phyloP scores from a whole-genome alignment of 2,113 vertebrate genomes.

The Neogale vison region DNA sequence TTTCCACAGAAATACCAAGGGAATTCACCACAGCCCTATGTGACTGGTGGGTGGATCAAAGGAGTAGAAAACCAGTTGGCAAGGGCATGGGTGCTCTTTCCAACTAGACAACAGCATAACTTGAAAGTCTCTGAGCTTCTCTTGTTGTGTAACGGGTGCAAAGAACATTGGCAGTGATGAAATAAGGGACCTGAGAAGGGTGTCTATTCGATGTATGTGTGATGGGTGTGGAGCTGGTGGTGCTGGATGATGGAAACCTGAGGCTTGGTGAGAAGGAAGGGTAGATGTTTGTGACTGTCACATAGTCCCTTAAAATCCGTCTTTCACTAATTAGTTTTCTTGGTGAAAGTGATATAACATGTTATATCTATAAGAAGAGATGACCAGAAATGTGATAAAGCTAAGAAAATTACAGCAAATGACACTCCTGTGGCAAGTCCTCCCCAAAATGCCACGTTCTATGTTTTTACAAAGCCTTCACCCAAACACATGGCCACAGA shows the following conservation, averaged over 20 bases:
- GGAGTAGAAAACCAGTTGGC: not conserved
- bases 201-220: not conserved
- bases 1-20: not conserved
- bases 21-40: not conserved
- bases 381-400: not conserved
- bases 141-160: not conserved
- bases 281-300: not conserved
- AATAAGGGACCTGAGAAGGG: not conserved
- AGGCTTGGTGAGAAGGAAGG: not conserved
- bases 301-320: not conserved
- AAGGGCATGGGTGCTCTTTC: not conserved
- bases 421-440: not conserved
- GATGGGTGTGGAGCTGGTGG: no score
- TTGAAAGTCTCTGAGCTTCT: not conserved
- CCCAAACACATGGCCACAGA: not conserved
- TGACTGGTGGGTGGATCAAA: not conserved
- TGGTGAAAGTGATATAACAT: not conserved
- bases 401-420: not conserved
- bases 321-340: not conserved
- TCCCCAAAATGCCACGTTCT: not conserved
- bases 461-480: conserved; percentile 4
- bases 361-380: conserved; percentile 17
- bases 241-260: not conserved
- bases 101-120: not conserved
- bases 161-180: not conserved